Evolutionary conservation across 1,140 invertebrate species (phyloP).

Genomic region (Diorhabda sublineata): DNA sequence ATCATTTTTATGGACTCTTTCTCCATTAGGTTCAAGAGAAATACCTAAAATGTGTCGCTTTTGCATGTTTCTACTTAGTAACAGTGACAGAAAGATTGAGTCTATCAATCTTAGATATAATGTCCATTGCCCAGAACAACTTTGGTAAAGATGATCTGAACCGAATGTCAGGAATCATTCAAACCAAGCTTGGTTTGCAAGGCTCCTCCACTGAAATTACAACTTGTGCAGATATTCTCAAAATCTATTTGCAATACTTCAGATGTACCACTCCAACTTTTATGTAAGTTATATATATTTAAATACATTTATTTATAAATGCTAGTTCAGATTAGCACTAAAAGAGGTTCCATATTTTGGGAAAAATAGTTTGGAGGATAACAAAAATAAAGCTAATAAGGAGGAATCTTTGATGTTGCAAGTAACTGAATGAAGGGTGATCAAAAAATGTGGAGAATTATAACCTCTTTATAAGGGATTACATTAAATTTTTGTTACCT

Average conservation of each 20-base stretch:
- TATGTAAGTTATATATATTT: no score
- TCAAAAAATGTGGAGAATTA: no score
- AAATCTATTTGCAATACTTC: background rate
- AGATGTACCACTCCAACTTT: no score
- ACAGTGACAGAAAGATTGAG: conserved; percentile 25
- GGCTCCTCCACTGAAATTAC: background rate
- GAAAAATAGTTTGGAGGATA: no score
- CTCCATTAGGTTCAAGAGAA: conserved; percentile 35
- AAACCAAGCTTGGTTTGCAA: background rate
- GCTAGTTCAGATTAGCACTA: no score
- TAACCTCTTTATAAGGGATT: no score
- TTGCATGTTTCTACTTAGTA: conserved; percentile 36
- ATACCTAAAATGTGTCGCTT: conserved; percentile 32
- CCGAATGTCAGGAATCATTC: background rate
- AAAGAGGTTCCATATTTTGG: no score
- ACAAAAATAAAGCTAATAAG: no score
- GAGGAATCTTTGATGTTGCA: no score
- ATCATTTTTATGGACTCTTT: background rate
- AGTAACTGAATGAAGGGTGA: no score
- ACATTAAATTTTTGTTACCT: no score
- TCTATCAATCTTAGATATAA: conserved; percentile 2
- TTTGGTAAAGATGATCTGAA: background rate
- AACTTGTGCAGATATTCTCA: background rate
- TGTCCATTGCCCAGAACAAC: background rate
- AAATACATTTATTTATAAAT: no score